These are phyloP conservation scores for Ethmia dodecea DNA, from an alignment of 2,888 invertebrate species.

Conservation along the genomic window DNA sequence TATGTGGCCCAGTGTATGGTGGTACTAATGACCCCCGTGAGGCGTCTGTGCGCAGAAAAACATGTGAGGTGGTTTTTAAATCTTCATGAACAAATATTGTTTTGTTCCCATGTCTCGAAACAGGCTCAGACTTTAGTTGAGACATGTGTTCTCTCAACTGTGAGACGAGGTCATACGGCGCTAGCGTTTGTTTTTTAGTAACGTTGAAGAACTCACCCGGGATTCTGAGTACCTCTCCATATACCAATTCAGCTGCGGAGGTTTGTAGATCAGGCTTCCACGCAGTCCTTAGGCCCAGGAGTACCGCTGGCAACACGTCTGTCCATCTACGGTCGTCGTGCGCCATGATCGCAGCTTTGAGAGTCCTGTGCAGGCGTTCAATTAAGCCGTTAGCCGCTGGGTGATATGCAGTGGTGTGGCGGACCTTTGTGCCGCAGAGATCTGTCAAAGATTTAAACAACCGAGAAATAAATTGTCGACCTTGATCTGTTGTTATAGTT, in stretches of 20 bases:
- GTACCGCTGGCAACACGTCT: slow-evolving; percentile 17
- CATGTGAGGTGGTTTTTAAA: neutral
- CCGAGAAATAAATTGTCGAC: slow-evolving; percentile 21
- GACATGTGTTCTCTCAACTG: neutral
- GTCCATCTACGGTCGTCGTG: too few relatives aligned
- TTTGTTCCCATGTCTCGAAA: neutral
- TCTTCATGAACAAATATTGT: neutral
- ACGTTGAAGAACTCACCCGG: neutral
- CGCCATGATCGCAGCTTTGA: slow-evolving; percentile 21
- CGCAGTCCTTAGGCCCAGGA: slow-evolving; percentile 19
- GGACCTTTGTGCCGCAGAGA: slow-evolving; percentile 2
- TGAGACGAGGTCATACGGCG: neutral
- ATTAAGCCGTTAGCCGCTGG: slow-evolving; percentile 16
- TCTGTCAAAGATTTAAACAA: slow-evolving; percentile 12
- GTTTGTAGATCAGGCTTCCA: slow-evolving; percentile 17
- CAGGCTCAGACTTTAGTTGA: neutral
- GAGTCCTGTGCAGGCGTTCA: slow-evolving; percentile 18
- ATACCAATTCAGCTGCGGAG: slow-evolving; percentile 15
- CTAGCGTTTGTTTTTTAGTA: neutral
- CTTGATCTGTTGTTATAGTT: slow-evolving; percentile 19
- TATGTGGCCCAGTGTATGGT: neutral
- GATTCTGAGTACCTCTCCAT: slow-evolving; percentile 17
- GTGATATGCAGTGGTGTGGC: slow-evolving; percentile 13
- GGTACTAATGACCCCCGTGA: neutral
- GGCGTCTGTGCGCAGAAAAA: neutral